phyloP scores from a whole-genome alignment of 2,888 invertebrate genomes.

The Salticus scenicus region DNA sequence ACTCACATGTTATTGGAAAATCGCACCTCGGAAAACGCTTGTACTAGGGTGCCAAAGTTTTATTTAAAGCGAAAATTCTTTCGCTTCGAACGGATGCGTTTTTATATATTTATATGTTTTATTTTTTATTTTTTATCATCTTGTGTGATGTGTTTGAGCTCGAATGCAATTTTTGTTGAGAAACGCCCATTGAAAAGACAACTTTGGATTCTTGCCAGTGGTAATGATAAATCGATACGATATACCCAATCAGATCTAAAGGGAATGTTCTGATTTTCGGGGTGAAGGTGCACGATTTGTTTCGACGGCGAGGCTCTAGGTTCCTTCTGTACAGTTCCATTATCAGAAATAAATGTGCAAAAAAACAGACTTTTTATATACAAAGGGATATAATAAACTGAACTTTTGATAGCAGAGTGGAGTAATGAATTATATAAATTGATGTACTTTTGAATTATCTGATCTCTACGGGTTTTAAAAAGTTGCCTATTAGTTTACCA shows the following conservation, averaged over 20 bases:
- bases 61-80: slow-evolving; percentile 12
- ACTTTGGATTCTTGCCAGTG: slow-evolving; percentile 67
- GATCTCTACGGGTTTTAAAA: too few relatives aligned
- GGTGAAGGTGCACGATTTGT: slow-evolving; percentile 66
- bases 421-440: neutral
- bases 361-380: neutral
- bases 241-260: slow-evolving; percentile 69
- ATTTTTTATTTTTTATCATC: neutral
- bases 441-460: too few relatives aligned
- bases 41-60: neutral
- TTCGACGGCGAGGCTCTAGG: slow-evolving; percentile 47
- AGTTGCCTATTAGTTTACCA: too few relatives aligned
- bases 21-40: neutral
- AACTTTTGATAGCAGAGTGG: neutral
- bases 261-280: slow-evolving; percentile 59
- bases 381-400: neutral
- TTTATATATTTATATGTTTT: slow-evolving; percentile 4
- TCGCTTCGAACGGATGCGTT: slow-evolving; percentile 1
- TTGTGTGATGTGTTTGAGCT: slow-evolving; percentile 26
- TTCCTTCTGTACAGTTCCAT: neutral
- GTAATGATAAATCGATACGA: slow-evolving; percentile 69
- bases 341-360: slow-evolving; percentile 12
- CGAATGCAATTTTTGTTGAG: slow-evolving; percentile 58
- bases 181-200: slow-evolving; percentile 62
- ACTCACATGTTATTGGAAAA: slow-evolving; percentile 10